A percentile compares a stretch with the other conserved stretches of the same genome.
Conservation (phyloP, 1,140 invertebrate genomes). For the Mylabris phalerata region DNA sequence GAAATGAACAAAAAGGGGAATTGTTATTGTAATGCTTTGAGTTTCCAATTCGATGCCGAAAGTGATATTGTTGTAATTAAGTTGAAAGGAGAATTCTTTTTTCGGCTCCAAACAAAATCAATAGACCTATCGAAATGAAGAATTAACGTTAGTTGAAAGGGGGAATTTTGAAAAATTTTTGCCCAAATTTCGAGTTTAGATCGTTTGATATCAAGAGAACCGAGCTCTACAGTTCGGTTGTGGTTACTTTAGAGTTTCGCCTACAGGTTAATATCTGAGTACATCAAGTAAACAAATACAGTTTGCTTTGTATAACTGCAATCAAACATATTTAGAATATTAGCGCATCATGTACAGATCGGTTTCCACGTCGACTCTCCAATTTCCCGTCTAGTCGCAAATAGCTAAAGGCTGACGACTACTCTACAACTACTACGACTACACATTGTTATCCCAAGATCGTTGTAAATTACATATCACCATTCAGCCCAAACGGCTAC, state of each 20-base stretch:
- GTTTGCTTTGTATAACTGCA: constrained; percentile 1
- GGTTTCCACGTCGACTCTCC: too few species aligned
- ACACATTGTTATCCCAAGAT: neutral
- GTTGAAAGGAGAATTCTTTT: neutral
- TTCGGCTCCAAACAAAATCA: neutral
- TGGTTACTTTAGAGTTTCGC: neutral
- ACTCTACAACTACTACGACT: too few species aligned
- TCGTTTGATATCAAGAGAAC: neutral
- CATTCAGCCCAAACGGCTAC: too few species aligned
- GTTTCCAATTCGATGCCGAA: neutral
- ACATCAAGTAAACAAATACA: too few species aligned
- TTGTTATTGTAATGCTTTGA: too few species aligned
- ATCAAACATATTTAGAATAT: constrained; percentile 13
- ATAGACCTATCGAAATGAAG: neutral
- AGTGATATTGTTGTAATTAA: neutral
- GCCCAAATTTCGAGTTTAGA: too few species aligned
- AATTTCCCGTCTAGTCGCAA: constrained; percentile 5
- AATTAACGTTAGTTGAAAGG: too few species aligned
- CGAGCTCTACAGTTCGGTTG: neutral
- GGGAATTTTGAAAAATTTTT: too few species aligned
- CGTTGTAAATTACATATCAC: constrained; percentile 18
- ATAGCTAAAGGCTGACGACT: constrained; percentile 13
- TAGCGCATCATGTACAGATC: constrained; percentile 5
- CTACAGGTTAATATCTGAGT: too few species aligned
- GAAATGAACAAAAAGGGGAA: too few species aligned